phyloP scores from a whole-genome alignment of 2,888 invertebrate genomes.

The Coremacera marginata region DNA sequence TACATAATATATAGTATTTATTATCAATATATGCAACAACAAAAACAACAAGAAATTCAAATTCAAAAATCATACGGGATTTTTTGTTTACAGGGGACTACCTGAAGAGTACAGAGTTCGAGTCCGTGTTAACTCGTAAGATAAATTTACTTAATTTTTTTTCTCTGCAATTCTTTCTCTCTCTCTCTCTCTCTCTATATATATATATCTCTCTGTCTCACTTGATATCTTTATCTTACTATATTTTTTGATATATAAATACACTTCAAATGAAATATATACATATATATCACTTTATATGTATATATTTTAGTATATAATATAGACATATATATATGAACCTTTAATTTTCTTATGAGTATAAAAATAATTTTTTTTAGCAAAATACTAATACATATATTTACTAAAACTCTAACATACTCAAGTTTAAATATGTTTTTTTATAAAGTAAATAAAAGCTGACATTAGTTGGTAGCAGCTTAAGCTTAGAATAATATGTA shows the following conservation, averaged over 20 bases:
- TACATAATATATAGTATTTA: no score
- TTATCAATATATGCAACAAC: not conserved
- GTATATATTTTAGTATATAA: not conserved
- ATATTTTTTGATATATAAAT: not conserved
- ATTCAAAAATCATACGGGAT: constrained; percentile 62
- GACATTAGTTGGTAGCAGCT: not conserved
- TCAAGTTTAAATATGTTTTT: not conserved
- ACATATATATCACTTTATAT: not conserved
- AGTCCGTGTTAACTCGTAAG: constrained; percentile 90
- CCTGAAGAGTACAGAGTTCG: constrained; percentile 87
- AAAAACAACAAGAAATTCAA: constrained; percentile 21
- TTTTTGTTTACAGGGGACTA: constrained; percentile 73
- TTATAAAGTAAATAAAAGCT: not conserved
- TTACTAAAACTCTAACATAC: not conserved
- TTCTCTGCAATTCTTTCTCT: constrained; percentile 12
- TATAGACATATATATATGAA: no score
- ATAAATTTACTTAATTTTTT: constrained; percentile 56
- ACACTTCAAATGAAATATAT: not conserved
- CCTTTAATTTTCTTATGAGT: no score
- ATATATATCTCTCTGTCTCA: not conserved
- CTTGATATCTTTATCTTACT: not conserved
- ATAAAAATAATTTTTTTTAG: no score
- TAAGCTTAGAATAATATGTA: not conserved
- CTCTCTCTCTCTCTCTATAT: constrained; percentile 2
- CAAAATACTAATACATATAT: not conserved